These are phyloP conservation scores for Cephus sareptanus DNA, from an alignment of 2,888 invertebrate species.

Conservation along the genomic window DNA sequence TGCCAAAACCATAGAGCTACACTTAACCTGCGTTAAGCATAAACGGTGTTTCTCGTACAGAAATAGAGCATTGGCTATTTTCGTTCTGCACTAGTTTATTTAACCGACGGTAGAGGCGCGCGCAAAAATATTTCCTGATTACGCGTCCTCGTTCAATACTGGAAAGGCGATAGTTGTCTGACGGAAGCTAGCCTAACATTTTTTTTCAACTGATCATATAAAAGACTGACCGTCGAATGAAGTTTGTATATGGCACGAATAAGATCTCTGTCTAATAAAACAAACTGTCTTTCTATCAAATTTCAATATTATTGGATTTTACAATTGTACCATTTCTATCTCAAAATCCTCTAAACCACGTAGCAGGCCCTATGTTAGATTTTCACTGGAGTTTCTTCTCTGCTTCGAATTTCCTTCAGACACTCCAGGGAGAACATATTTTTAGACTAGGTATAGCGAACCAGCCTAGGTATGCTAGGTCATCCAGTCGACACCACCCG, in stretches of 20 bases:
- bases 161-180: background rate
- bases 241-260: background rate
- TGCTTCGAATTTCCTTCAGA: background rate
- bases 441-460: slow-evolving; percentile 28
- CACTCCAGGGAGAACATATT: slow-evolving; percentile 26
- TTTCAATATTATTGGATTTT: background rate
- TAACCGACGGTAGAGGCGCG: background rate
- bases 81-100: background rate
- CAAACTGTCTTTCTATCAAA: background rate
- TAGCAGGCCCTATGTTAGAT: background rate
- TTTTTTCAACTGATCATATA: background rate
- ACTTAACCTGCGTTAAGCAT: background rate
- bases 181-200: background rate
- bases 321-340: background rate
- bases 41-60: background rate
- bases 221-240: background rate
- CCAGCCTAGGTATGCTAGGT: slow-evolving; percentile 9
- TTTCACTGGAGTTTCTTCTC: background rate
- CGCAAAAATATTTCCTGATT: background rate
- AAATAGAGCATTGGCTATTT: background rate
- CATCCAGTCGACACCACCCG: slow-evolving; percentile 27
- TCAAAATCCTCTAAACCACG: background rate
- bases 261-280: background rate
- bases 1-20: background rate
- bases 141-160: background rate